phyloP scores from a whole-genome alignment of 2,113 vertebrate genomes.

The Chascanopsetta lugubris region DNA sequence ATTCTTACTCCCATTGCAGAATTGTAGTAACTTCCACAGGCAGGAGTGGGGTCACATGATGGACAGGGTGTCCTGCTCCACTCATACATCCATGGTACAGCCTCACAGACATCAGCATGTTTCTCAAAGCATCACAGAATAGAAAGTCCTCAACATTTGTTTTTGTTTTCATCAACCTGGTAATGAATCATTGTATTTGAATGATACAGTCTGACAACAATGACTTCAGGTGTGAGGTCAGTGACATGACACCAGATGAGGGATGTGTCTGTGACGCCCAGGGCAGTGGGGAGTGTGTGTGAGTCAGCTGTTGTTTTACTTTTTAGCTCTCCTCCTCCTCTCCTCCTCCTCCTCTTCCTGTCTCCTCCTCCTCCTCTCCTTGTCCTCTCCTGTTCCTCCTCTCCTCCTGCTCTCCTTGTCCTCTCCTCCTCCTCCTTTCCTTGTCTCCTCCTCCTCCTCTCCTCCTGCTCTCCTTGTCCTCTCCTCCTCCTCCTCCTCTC shows the following conservation, averaged over 20 bases:
- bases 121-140: not conserved
- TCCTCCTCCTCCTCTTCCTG: slow-evolving; percentile 57
- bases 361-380: slow-evolving; percentile 43
- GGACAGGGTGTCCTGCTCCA: too few relatives aligned
- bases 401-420: slow-evolving; percentile 49
- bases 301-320: slow-evolving; percentile 72
- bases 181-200: too few relatives aligned
- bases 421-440: slow-evolving; percentile 45
- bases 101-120: not conserved
- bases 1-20: too few relatives aligned
- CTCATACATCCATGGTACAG: not conserved
- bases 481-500: slow-evolving; percentile 48
- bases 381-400: slow-evolving; percentile 57
- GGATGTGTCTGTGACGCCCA: slow-evolving; percentile 31
- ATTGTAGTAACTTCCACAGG: too few relatives aligned
- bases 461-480: slow-evolving; percentile 54
- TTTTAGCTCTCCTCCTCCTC: slow-evolving; percentile 61
- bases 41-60: too few relatives aligned
- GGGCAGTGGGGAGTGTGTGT: slow-evolving; percentile 51
- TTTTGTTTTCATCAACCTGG: too few relatives aligned
- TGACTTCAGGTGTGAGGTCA: not conserved
- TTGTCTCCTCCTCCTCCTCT: slow-evolving; percentile 52
- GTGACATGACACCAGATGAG: slow-evolving; percentile 12
- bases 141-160: not conserved
- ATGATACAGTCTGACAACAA: too few relatives aligned